A percentile compares a stretch with the other conserved stretches of the same genome.
Evolutionary conservation across 1,140 invertebrate genomes (phyloP).

Genomic region (Sesamia nonagrioides): DNA sequence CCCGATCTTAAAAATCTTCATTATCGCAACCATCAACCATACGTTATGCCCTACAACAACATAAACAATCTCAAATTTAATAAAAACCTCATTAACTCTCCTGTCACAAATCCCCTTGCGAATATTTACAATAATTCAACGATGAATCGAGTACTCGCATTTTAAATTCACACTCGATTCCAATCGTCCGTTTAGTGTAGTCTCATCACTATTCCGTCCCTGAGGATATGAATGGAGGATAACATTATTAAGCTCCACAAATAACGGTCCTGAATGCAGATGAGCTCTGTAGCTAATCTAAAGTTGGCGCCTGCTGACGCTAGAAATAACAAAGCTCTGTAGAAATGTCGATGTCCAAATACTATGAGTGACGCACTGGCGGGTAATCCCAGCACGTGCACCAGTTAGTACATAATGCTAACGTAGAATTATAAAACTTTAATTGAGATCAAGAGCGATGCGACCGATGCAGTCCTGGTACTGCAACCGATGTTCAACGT

Average conservation of each 20-base stretch:
- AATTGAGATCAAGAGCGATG: not conserved
- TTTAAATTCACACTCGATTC: slow-evolving; percentile 3
- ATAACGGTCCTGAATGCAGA: slow-evolving; percentile 76
- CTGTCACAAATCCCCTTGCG: slow-evolving; percentile 38
- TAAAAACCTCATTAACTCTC: slow-evolving; percentile 55
- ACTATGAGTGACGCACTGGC: slow-evolving; percentile 63
- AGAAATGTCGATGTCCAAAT: slow-evolving; percentile 77
- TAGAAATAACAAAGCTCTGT: slow-evolving; percentile 77
- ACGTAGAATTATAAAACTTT: slow-evolving; percentile 1
- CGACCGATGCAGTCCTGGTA: not conserved
- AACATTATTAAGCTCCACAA: slow-evolving; percentile 73
- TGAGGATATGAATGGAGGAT: slow-evolving; percentile 70
- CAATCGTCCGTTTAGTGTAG: slow-evolving; percentile 3
- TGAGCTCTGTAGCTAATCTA: slow-evolving; percentile 78
- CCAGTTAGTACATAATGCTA: not conserved
- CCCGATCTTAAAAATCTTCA: slow-evolving; percentile 68
- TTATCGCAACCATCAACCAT: slow-evolving; percentile 66
- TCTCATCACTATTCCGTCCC: slow-evolving; percentile 46
- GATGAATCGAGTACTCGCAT: slow-evolving; percentile 17
- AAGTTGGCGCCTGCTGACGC: slow-evolving; percentile 74
- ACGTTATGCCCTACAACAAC: slow-evolving; percentile 51
- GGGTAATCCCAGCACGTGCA: slow-evolving; percentile 56
- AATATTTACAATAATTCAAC: slow-evolving; percentile 43
- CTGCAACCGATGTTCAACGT: not conserved
- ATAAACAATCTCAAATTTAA: slow-evolving; percentile 65